Conservation (phyloP, 2,888 invertebrate genomes). For the Parelbella ahira region DNA sequence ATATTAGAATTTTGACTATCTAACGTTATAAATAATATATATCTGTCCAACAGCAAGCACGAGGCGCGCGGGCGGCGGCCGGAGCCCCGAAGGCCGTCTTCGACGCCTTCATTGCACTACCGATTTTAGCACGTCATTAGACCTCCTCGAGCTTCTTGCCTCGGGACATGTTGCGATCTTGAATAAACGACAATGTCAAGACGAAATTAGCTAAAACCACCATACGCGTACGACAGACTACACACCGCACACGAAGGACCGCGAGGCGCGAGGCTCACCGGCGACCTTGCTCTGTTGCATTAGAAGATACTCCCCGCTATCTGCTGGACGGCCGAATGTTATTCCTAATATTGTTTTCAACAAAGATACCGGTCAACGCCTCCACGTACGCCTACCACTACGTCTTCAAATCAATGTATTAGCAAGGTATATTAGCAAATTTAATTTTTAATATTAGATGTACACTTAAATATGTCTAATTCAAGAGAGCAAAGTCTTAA, state of each 20-base stretch:
- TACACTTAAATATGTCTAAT: constrained; percentile 27
- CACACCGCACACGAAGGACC: too few species aligned
- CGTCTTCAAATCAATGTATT: constrained; percentile 27
- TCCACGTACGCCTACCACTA: constrained; percentile 3
- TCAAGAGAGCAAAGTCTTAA: constrained; percentile 51
- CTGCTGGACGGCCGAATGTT: constrained; percentile 59
- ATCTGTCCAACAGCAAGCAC: constrained; percentile 41
- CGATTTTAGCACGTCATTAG: too few species aligned
- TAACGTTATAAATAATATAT: constrained; percentile 61
- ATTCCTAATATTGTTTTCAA: constrained; percentile 24
- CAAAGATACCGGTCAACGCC: constrained; percentile 26
- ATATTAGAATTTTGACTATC: constrained; percentile 77
- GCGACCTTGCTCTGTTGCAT: constrained; percentile 53
- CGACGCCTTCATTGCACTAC: constrained; percentile 46
- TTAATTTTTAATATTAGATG: constrained; percentile 17
- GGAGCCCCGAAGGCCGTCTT: constrained; percentile 39
- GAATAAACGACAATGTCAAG: constrained; percentile 47
- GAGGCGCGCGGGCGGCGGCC: constrained; percentile 39
- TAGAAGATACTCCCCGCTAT: constrained; percentile 31
- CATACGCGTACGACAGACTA: constrained; percentile 64
- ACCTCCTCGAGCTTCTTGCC: constrained; percentile 37
- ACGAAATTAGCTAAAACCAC: constrained; percentile 62
- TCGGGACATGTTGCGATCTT: constrained; percentile 45
- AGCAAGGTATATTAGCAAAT: constrained; percentile 13
- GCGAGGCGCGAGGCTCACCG: too few species aligned